These are phyloP conservation scores for Picus viridis DNA, from an alignment of 2,797 vertebrate genomes.

Conservation along the genomic window DNA sequence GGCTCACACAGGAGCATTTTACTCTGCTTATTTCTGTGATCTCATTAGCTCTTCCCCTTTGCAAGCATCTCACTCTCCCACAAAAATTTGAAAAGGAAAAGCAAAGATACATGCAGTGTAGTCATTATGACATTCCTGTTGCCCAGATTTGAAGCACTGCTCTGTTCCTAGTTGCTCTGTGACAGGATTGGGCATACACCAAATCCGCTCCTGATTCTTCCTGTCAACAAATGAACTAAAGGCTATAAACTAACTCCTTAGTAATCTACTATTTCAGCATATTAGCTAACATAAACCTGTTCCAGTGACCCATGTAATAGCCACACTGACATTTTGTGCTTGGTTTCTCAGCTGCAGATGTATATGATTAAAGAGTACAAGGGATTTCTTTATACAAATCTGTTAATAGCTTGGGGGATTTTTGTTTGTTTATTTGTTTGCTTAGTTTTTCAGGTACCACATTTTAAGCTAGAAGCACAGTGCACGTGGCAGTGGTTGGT, in stretches of 20 bases:
- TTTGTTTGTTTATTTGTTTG: background rate
- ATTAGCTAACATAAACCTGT: slow-evolving; percentile 61
- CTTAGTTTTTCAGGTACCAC: background rate
- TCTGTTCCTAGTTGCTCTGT: slow-evolving; percentile 19
- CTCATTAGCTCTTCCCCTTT: slow-evolving; percentile 37
- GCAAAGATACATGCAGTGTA: background rate
- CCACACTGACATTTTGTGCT: slow-evolving; percentile 62
- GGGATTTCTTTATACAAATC: slow-evolving; percentile 57
- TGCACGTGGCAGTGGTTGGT: background rate
- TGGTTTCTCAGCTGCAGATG: slow-evolving; percentile 67
- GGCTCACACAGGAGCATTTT: background rate
- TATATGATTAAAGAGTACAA: slow-evolving; percentile 72
- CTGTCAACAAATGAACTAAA: slow-evolving; percentile 72
- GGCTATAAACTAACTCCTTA: slow-evolving; percentile 60
- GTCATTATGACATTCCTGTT: slow-evolving; percentile 25
- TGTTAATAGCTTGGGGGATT: slow-evolving; percentile 50
- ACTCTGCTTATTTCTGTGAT: background rate
- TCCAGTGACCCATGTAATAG: slow-evolving; percentile 60
- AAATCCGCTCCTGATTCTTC: slow-evolving; percentile 73
- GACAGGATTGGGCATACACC: slow-evolving; percentile 57
- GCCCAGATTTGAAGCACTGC: slow-evolving; percentile 58
- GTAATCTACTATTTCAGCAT: slow-evolving; percentile 49
- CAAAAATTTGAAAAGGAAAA: background rate
- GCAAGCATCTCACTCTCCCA: slow-evolving; percentile 20
- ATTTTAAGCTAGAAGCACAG: background rate